phyloP scores from a whole-genome alignment of 2,888 invertebrate genomes.

The Caenorhabditis becei region DNA sequence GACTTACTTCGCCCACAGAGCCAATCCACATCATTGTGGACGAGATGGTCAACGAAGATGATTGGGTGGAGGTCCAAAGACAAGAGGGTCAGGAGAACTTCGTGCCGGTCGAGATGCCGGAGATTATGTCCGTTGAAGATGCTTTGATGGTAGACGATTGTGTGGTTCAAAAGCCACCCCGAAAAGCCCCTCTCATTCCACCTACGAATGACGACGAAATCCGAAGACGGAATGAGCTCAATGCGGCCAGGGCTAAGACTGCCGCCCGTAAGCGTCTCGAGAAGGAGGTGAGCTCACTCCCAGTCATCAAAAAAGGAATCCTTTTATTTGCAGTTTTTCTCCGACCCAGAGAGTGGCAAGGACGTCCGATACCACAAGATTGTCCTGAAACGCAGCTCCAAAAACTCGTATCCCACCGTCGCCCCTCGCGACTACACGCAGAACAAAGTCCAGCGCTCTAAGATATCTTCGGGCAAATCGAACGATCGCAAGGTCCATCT shows the following conservation, averaged over 20 bases:
- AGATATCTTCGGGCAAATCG: conserved; percentile 44
- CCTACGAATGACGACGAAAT: conserved; percentile 21
- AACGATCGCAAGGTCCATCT: conserved; percentile 47
- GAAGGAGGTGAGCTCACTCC: conserved; percentile 18
- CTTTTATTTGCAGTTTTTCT: conserved; percentile 32
- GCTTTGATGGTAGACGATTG: too few species aligned
- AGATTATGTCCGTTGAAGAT: too few species aligned
- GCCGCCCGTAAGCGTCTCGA: conserved; percentile 27
- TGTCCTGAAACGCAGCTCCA: neutral
- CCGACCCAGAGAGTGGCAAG: conserved; percentile 37
- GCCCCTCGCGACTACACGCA: neutral
- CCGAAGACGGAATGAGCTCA: conserved; percentile 8
- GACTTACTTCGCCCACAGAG: too few species aligned
- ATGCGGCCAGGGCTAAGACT: conserved; percentile 18
- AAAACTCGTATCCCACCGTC: neutral
- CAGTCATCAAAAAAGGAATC: neutral
- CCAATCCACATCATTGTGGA: neutral
- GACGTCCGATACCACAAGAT: conserved; percentile 17
- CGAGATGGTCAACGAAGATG: too few species aligned
- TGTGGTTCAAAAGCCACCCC: too few species aligned
- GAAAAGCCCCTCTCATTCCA: too few species aligned
- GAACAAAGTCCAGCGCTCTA: conserved; percentile 25
- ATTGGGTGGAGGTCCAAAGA: too few species aligned
- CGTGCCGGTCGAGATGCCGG: too few species aligned
- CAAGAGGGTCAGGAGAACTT: too few species aligned